These are phyloP conservation scores for Centropyge bicolor DNA, from an alignment of 2,797 vertebrate genomes.

Conservation along the genomic window DNA sequence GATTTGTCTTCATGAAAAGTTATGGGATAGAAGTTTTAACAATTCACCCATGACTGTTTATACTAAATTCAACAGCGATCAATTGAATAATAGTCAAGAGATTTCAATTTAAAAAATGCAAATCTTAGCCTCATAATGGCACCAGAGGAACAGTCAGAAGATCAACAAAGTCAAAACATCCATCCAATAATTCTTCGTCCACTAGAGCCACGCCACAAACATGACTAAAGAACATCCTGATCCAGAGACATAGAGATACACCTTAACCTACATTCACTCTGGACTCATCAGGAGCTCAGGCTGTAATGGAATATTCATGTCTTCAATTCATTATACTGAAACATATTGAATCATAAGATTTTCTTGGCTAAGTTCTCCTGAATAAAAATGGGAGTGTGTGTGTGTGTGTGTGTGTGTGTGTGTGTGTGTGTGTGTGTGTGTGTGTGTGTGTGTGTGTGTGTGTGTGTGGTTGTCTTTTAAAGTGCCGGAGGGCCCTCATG, in stretches of 20 bases:
- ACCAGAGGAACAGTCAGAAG: no score
- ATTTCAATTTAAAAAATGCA: background rate
- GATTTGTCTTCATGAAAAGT: no score
- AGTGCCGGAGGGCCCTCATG: constrained; percentile 16
- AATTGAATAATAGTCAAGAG: background rate
- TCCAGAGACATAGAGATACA: no score
- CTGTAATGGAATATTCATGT: no score
- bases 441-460: background rate
- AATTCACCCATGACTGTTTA: background rate
- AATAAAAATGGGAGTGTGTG: background rate
- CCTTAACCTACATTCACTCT: no score
- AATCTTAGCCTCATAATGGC: background rate
- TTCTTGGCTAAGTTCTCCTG: background rate
- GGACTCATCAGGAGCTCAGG: no score
- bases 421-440: background rate
- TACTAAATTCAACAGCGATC: background rate
- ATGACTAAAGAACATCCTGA: no score
- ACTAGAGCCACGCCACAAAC: no score
- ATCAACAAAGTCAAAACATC: no score
- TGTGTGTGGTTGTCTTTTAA: constrained; percentile 8
- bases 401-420: constrained; percentile 2
- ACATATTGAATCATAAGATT: constrained; percentile 14
- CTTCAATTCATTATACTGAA: no score
- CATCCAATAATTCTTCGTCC: no score
- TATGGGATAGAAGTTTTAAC: background rate